Base-by-base conservation (phyloP, 2,888 invertebrate species). In the Erebia epiphron region DNA sequence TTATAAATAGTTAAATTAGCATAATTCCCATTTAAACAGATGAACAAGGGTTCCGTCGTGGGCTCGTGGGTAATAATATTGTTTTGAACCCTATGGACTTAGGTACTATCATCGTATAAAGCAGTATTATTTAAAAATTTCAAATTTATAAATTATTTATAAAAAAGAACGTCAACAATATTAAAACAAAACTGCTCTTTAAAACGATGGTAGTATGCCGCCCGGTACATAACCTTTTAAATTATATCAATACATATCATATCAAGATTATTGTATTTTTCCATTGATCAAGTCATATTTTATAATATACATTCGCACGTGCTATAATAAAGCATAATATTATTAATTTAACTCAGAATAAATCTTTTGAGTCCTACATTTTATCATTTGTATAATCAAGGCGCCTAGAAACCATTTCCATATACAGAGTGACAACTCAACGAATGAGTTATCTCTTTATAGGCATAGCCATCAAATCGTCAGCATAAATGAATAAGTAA, bases 381-480 rank as follows among this genome's bases (percentile, higher is more conserved):
- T 62, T n/a, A 41, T 26, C 2, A 18, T 14, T 26, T 68, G 62
- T 68, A 64, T 70, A 66, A 62, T 41, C 60, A 70, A 67, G 71
- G 73, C 71, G 68, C 67, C 68, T 73, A 69, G 71, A 63, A 60
- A 54, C 26, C 43, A 57, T 52, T 9, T 67, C 72, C 70, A 56
- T 74, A 72, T 67, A 72, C 46, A n/a, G n/a, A 70, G 74, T 26
- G 70, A 70, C 72, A 72, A 74, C 72, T 66, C 66, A 72, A 72
- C 66, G 56, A 58, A 67, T 72, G 62, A 63, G 57, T 60, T 65
- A 56, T 60, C 66, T 69, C 60, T 69, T 21, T 71, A 67, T 60
- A 73, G 66, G 26, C 66, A 60, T 54, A 58, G 26, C 65, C 66
- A 50, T 69, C 66, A 73, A 62, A 73, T 67, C 49, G 62, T 46